A percentile compares a stretch with the other conserved stretches of the same genome.
These are phyloP conservation scores for Cynopterus sphinx DNA, from an alignment of 2,797 vertebrate genomes.

Conservation along the genomic window DNA sequence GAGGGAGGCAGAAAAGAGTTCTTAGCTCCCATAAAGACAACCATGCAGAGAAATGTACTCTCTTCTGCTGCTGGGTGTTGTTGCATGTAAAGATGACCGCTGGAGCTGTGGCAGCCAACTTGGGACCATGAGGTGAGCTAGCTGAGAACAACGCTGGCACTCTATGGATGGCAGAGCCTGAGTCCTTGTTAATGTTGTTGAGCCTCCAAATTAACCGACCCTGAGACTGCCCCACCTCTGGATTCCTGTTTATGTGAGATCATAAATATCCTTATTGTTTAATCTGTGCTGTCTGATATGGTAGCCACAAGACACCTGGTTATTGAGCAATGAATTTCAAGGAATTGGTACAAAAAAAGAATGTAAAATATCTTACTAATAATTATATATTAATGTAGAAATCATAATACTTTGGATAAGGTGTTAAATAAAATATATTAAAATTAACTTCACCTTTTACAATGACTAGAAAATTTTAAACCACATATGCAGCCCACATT, in stretches of 20 bases:
- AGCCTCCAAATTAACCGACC: neutral
- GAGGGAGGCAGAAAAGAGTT: neutral
- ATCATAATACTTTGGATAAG: neutral
- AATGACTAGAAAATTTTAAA: neutral
- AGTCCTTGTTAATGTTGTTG: neutral
- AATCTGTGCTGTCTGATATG: neutral
- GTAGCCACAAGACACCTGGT: neutral
- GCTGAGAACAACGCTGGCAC: neutral
- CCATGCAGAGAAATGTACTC: neutral
- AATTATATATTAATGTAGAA: neutral
- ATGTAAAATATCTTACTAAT: neutral
- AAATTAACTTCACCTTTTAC: constrained; percentile 15
- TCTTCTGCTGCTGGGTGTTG: neutral
- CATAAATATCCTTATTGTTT: neutral
- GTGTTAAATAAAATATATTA: constrained; percentile 10
- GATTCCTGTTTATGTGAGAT: neutral
- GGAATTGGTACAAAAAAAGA: neutral
- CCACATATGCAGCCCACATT: neutral
- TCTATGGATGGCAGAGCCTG: neutral
- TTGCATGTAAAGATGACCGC: neutral
- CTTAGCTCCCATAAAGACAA: neutral
- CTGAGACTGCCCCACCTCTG: neutral
- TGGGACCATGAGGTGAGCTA: neutral
- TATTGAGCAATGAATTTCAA: neutral
- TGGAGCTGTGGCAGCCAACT: neutral